A percentile compares a stretch with the other conserved stretches of the same genome.
Conservation (phyloP, 1,140 invertebrate genomes). For the Drosophila paulistorum region DNA sequence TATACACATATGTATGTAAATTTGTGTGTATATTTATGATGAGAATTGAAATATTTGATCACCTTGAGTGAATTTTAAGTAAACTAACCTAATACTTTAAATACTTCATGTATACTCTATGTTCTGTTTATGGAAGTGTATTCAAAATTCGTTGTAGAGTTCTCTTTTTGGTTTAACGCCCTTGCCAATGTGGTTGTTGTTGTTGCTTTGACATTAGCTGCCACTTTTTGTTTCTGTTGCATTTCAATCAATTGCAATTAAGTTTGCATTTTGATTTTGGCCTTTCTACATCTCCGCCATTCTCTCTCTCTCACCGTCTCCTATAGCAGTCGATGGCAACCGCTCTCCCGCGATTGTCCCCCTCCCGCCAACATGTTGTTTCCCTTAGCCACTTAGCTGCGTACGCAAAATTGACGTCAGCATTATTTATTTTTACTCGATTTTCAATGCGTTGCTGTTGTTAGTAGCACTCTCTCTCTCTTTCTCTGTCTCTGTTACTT, state of each 20-base stretch:
- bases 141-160: not conserved
- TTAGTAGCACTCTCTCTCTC: conserved; percentile 15
- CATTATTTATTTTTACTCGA: conserved; percentile 76
- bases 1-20: not conserved
- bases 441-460: conserved; percentile 56
- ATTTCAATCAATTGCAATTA: conserved; percentile 76
- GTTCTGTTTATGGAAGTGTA: not conserved
- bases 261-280: conserved; percentile 63
- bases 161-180: not conserved
- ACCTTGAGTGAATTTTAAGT: not conserved
- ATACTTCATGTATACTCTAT: too few species aligned
- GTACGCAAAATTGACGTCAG: conserved; percentile 83
- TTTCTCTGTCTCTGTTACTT: conserved; percentile 18
- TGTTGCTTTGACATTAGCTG: conserved; percentile 41
- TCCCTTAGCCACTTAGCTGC: conserved; percentile 20
- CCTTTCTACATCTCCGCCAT: not conserved
- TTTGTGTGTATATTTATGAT: too few species aligned
- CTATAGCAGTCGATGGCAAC: too few species aligned
- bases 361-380: not conserved
- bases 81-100: not conserved
- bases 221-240: conserved; percentile 50
- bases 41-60: too few species aligned
- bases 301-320: not conserved
- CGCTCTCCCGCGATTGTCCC: not conserved
- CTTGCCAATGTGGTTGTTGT: conserved; percentile 18